Evolutionary conservation across 2,797 vertebrate genomes (phyloP).

Genomic region (Hippocampus kuda): DNA sequence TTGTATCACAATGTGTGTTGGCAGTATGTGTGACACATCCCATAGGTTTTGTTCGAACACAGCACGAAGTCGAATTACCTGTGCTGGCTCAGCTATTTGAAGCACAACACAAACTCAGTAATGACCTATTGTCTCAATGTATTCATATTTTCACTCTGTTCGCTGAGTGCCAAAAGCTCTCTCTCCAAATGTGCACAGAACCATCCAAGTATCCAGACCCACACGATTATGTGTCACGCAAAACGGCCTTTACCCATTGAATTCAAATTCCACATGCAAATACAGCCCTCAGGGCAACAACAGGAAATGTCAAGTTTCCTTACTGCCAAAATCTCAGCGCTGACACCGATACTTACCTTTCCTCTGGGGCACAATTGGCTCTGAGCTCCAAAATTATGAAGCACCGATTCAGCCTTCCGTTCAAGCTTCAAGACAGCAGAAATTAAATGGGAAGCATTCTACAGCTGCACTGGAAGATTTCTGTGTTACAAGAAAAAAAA

Average conservation of each 20-base stretch:
- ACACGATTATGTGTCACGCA: slow-evolving; percentile 8
- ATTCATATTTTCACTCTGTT: neutral
- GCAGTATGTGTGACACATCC: slow-evolving; percentile 21
- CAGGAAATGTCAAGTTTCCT: slow-evolving; percentile 47
- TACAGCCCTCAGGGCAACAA: slow-evolving; percentile 31
- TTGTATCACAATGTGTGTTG: slow-evolving; percentile 16
- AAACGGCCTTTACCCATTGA: slow-evolving; percentile 35
- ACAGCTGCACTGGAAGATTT: slow-evolving; percentile 34
- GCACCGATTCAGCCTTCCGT: slow-evolving; percentile 30
- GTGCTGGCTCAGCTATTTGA: slow-evolving; percentile 47
- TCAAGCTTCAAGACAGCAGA: slow-evolving; percentile 22
- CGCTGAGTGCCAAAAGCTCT: neutral
- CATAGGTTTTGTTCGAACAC: slow-evolving; percentile 41
- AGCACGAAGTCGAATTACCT: slow-evolving; percentile 51
- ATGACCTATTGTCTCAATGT: slow-evolving; percentile 16
- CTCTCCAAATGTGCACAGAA: neutral
- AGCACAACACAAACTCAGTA: slow-evolving; percentile 18
- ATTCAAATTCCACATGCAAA: slow-evolving; percentile 44
- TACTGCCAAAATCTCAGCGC: slow-evolving; percentile 18
- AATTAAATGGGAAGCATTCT: slow-evolving; percentile 39
- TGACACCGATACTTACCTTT: slow-evolving; percentile 15
- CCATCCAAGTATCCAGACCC: neutral
- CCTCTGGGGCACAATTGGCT: slow-evolving; percentile 23
- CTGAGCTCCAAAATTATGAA: slow-evolving; percentile 33
- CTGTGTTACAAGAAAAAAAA: slow-evolving; percentile 15